Base-by-base conservation (phyloP, 2,113 vertebrate species). In the Vidua macroura region DNA sequence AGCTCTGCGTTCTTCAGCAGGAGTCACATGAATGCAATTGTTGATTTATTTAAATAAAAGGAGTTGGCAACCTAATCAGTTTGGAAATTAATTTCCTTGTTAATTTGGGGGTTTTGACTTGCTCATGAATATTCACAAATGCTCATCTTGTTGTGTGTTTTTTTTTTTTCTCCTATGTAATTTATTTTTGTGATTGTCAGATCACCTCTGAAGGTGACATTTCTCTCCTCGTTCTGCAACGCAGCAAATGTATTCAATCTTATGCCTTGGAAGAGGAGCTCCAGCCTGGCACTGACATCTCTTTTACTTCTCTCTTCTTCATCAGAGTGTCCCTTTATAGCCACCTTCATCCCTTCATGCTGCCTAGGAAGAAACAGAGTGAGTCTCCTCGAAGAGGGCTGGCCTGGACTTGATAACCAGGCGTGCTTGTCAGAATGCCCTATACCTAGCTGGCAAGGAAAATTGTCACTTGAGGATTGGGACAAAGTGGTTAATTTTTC, bases 61-160 rank as follows among this genome's bases (percentile, higher is more conserved):
- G 90, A 96, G 78, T 92, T 97, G 94, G 86, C 96, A 97, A 83
- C 48, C 95, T 96, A 96, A 97, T 97, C 96, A 97, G 89, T 95
- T 95, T 95, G 88, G 86, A 91, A 97, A 97, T 97, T 96, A 97
- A 97, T 96, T 91, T 97, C 93, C 95, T 88, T 95, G 92, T 96
- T 97, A 96, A 96, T 97, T 96, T 89, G 69, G 86, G 86, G 83
- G 83, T 74, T 94, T 96, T 95, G 88, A 96, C 96, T 96, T 90
- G 92, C 90, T 97, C 87, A 94, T 97, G 95, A 96, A 96, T 97
- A 97, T 97, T 96, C 94, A 96, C 92, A 80, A 91, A 90, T 55
- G 51, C 86, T 95, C 86, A 37, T 94, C 48, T 90, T 59, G 49
- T 64, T 48, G 55, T 86, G 66, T 63, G 15, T 6, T 24, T 52